Conservation (phyloP, 2,888 invertebrate genomes). For the Myopa testacea region DNA sequence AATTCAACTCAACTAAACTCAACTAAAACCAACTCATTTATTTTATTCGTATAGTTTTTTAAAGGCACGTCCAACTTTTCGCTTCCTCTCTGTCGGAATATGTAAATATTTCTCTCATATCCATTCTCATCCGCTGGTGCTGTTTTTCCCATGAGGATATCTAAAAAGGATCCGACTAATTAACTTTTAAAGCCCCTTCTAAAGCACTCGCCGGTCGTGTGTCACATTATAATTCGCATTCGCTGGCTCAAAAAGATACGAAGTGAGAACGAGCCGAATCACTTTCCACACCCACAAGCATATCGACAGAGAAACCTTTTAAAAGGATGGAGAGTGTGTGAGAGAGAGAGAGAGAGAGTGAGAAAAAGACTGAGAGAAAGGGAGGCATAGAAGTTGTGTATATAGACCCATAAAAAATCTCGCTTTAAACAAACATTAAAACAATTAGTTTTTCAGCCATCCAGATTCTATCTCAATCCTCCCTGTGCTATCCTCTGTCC, state of each 20-base stretch:
- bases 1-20: too few species aligned
- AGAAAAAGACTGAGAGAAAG: too few species aligned
- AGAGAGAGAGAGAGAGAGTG: too few species aligned
- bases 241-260: background rate
- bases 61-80: background rate
- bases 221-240: conserved; percentile 33
- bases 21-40: too few species aligned
- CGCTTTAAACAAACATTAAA: background rate
- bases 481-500: background rate
- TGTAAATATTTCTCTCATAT: too few species aligned
- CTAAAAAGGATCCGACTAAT: conserved; percentile 22
- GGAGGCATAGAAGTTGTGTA: too few species aligned
- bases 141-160: too few species aligned
- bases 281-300: background rate
- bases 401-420: too few species aligned
- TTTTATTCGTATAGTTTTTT: background rate
- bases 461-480: background rate
- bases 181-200: conserved; percentile 33
- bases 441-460: background rate
- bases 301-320: background rate
- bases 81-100: background rate
- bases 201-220: conserved; percentile 25
- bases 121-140: too few species aligned
- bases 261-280: background rate
- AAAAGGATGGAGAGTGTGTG: background rate